Base-by-base conservation (phyloP, 2,888 invertebrate genomes). In the Smittia aterrima region DNA sequence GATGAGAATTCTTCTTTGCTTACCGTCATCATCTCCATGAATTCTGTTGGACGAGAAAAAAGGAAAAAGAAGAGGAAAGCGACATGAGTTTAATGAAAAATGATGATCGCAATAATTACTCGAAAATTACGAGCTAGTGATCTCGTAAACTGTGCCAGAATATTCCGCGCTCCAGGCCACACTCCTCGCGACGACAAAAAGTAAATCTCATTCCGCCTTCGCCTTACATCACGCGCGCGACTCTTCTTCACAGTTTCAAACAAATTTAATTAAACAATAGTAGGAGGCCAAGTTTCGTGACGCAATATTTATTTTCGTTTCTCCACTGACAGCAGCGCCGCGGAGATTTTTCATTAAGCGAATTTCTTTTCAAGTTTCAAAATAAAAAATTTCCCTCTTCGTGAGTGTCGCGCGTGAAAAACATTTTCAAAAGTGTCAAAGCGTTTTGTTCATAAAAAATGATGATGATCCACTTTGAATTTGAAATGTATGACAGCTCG, bases 1-100 rank as follows among this genome's bases (percentile, higher is more conserved):
- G 53, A 38, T 38, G 4, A 7, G 38, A 11, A 38, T 7, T 38
- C 38, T 4, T 38, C 11, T 38, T 9, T 58, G 58, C 72, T 72
- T 72, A 72, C 72, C 64, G 74, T 74, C 74, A 74, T 74, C 74
- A 74, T 74, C 27, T 74, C 74, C 74, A 74, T 74, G 74, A 74
- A 74, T 40, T 74, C 64, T 66, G 64, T 18, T 32, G 70, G 53
- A 62, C 20, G 27, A 53, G 54, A 32, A 58, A 72, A 40, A 24
- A 70, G 18, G 18, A 53, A 70, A n/a, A 72, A 40, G 7, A 20
- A 71, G 20, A 38, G 4, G 24, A 40, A 40, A 38, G 58, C 18
- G 58, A 58, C 24, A 24, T 58, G 58, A 58, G 58, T 58, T 18
- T 32, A 62, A 72, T 62, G 72, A 72, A 72, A 72, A 72, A 72